Base-by-base conservation (phyloP, 2,888 invertebrate species). In the Melitaea athalia region DNA sequence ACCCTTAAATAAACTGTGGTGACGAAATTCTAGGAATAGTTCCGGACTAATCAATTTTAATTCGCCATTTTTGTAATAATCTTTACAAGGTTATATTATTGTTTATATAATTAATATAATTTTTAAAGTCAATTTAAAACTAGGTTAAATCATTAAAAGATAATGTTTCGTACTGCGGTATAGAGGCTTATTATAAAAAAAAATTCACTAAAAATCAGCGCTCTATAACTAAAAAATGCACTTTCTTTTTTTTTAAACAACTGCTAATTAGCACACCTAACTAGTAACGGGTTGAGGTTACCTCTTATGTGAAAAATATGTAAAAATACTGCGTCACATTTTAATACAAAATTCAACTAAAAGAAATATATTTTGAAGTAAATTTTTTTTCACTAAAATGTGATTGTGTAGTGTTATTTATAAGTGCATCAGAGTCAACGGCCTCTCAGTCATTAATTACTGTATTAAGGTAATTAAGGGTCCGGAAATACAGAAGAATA, bases 131-230 rank as follows among this genome's bases (percentile, higher is more conserved):
- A 55, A 33, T 55, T 6, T n/a, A 33, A 42, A 57, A 57, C 38
- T 68, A 59, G 68, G 68, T 68, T 64, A 47, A 60, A 59, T 68
- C 63, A 64, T 68, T 68, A 68, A 59, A 64, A 52, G 63, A 67
- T 63, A 64, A 68, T 52, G 52, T 55, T 63, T 68, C 63, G 68
- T 64, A 68, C 59, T 68, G 68, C 63, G 60, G 59, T 15, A 31
- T 31, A 59, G 68, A 59, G 60, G 43, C 49, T 64, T 53, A 45
- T 64, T 68, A 68, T 59, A 63, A 63, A n/a, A n/a, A n/a, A n/a
- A n/a, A n/a, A n/a, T n/a, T n/a, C n/a, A 63, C 38, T 60, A 11
- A 60, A 67, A 67, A 57, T 67, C 55, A n/a, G 31, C 33, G 55
- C 47, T 8, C 47, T 55, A 53, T 45, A 62, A 63, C 62, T 62